Percentiles rank a stretch among this genome's conserved stretches.
These are phyloP conservation scores for Acanthaster planci DNA, from an alignment of 35 echinoderm and acorn worm genomes.

Conservation along the genomic window DNA sequence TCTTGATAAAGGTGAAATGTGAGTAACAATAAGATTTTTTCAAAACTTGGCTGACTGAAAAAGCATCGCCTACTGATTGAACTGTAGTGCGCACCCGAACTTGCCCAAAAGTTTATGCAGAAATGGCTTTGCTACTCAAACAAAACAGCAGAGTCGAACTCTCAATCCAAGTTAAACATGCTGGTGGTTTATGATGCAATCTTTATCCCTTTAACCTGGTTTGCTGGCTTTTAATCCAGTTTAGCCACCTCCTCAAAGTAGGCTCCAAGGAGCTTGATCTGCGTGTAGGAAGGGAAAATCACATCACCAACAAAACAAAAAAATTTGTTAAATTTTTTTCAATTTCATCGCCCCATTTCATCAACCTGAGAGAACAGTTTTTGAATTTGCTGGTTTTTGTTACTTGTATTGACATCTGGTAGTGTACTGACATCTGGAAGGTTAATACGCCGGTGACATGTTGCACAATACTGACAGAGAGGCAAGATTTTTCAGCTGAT, in stretches of 20 bases:
- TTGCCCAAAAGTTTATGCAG: too few species aligned
- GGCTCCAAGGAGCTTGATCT: constrained; percentile 60
- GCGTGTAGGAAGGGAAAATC: not conserved
- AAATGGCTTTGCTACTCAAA: too few species aligned
- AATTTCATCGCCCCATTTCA: not conserved
- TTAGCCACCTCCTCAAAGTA: constrained; percentile 69
- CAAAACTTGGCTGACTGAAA: too few species aligned
- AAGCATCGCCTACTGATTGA: too few species aligned
- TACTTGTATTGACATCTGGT: not conserved
- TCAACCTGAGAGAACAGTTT: not conserved
- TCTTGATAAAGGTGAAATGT: too few species aligned
- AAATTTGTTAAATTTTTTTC: not conserved
- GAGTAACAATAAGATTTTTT: too few species aligned
- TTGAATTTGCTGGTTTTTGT: not conserved
- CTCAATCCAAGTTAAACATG: constrained; percentile 32
- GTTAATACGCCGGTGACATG: too few species aligned
- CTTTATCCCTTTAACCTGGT: not conserved
- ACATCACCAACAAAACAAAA: not conserved
- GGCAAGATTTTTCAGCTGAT: too few species aligned
- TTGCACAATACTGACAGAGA: too few species aligned
- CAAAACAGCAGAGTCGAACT: not conserved
- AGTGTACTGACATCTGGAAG: not conserved
- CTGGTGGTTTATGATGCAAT: too few species aligned
- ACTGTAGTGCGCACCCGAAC: too few species aligned
- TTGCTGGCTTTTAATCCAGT: constrained; percentile 33